These are phyloP conservation scores for Oxyteleia sp. DNA, from an alignment of 2,888 invertebrate genomes.

Conservation along the genomic window DNA sequence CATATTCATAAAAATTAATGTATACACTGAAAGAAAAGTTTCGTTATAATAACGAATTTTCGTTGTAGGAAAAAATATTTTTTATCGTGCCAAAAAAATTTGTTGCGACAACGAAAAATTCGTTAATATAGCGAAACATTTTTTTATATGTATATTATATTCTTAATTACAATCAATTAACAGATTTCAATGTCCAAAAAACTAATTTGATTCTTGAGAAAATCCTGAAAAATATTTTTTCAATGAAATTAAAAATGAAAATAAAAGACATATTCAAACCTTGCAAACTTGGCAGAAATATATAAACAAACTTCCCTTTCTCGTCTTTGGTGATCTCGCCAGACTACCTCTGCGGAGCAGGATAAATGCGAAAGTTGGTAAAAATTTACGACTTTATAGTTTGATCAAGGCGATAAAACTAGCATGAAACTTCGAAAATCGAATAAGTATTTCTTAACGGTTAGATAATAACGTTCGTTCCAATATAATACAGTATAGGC, in stretches of 20 bases:
- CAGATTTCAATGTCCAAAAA: neutral
- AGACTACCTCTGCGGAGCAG: constrained; percentile 46
- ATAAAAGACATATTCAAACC: constrained; percentile 26
- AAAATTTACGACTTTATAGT: constrained; percentile 67
- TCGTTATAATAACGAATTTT: too few species aligned
- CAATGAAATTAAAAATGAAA: constrained; percentile 14
- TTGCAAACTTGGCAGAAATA: constrained; percentile 38
- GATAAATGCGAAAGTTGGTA: constrained; percentile 55
- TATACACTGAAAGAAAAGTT: too few species aligned
- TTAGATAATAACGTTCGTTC: constrained; percentile 42
- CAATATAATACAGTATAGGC: constrained; percentile 34
- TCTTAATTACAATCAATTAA: too few species aligned
- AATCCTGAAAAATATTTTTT: neutral
- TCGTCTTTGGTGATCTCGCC: constrained; percentile 25
- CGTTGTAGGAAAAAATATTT: too few species aligned
- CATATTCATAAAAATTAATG: too few species aligned
- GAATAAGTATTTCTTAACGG: constrained; percentile 62
- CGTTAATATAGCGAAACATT: too few species aligned
- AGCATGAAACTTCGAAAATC: constrained; percentile 61
- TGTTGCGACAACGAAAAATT: too few species aligned
- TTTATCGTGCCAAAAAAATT: too few species aligned
- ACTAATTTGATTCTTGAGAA: neutral
- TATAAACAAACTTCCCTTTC: constrained; percentile 58
- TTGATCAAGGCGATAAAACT: constrained; percentile 65
- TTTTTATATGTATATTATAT: too few species aligned